Percentiles rank a stretch among this genome's conserved stretches.
These are phyloP conservation scores for Montipora cactus DNA, from an alignment of 64 coral and sea anemone species.

Conservation along the genomic window DNA sequence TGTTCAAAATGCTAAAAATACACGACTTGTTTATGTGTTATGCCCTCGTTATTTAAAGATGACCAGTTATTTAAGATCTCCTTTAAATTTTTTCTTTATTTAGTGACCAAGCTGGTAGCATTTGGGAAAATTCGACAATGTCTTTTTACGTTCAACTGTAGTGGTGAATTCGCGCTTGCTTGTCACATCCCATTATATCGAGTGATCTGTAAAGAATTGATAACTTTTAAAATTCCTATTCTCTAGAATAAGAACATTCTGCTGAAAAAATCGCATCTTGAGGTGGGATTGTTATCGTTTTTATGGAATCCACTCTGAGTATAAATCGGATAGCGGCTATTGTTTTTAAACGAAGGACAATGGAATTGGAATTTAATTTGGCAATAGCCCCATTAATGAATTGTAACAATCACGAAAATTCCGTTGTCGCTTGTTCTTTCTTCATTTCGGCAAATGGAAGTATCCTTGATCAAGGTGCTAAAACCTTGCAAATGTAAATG, in stretches of 20 bases:
- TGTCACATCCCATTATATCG: conserved; percentile 25
- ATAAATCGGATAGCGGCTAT: not conserved
- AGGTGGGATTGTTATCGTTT: not conserved
- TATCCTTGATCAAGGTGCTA: no score
- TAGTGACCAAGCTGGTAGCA: not conserved
- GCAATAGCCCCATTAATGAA: not conserved
- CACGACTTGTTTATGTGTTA: conserved; percentile 10
- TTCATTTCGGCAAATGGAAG: not conserved
- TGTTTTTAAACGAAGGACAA: conserved; percentile 9
- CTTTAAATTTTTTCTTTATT: not conserved
- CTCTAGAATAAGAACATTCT: not conserved
- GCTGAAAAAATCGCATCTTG: not conserved
- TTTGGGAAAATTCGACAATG: not conserved
- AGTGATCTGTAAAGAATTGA: conserved; percentile 5
- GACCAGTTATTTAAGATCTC: not conserved
- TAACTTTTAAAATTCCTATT: not conserved
- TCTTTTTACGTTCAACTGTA: not conserved
- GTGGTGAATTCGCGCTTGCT: not conserved
- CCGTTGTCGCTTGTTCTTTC: not conserved
- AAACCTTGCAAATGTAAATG: no score
- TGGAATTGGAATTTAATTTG: not conserved
- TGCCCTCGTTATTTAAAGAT: not conserved
- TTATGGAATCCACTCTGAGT: not conserved
- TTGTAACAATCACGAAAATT: not conserved
- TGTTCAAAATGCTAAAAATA: not conserved